Conservation (phyloP, 2,113 vertebrate species). For the Uria aalge region DNA sequence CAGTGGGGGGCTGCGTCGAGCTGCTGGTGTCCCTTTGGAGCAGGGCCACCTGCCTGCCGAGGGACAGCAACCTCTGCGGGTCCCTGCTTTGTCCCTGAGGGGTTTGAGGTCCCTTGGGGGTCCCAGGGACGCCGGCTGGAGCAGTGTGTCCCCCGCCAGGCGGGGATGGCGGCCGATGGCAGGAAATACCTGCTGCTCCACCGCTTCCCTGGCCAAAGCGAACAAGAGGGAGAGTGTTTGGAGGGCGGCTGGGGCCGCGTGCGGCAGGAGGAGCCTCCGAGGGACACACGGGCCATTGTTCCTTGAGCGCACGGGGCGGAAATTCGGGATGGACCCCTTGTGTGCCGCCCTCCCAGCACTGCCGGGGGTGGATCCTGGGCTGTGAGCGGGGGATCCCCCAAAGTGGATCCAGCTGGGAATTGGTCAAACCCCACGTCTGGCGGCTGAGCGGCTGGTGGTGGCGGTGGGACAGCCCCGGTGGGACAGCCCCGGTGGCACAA, state of each 20-base stretch:
- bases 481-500: neutral
- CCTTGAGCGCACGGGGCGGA: neutral
- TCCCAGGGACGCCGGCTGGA: neutral
- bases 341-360: neutral
- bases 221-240: conserved; percentile 37
- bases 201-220: neutral
- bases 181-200: conserved; percentile 61
- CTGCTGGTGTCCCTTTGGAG: conserved; percentile 18
- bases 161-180: neutral
- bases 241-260: neutral
- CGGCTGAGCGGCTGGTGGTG: neutral
- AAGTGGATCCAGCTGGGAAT: neutral
- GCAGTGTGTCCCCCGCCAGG: neutral
- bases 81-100: neutral
- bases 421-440: accelerated
- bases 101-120: neutral
- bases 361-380: neutral
- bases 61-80: neutral
- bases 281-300: conserved; percentile 58
- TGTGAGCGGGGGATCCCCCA: neutral
- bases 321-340: neutral
- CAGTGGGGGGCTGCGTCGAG: neutral
- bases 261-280: conserved; percentile 29
- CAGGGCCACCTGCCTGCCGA: neutral
- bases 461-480: neutral